Percentiles rank a stretch among this genome's conserved stretches.
Evolutionary conservation across 2,888 invertebrate species (phyloP).

Genomic region (Thera obeliscata): DNA sequence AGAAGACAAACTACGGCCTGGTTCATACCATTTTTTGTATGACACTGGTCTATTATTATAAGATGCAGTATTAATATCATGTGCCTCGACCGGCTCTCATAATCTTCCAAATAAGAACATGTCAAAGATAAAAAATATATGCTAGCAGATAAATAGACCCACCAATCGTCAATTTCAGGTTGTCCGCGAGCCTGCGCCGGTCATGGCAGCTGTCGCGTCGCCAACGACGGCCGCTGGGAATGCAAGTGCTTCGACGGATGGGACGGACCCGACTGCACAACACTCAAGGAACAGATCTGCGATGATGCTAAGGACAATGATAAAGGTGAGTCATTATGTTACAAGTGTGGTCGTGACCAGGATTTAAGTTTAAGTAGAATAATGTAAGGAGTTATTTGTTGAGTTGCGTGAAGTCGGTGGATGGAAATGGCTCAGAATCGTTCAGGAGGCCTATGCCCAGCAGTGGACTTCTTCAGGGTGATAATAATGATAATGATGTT

Average conservation of each 20-base stretch:
- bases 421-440: too few relatives aligned
- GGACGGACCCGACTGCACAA: constrained; percentile 97
- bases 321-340: constrained; percentile 88
- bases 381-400: not conserved
- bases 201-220: constrained; percentile 96
- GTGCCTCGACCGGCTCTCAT: too few relatives aligned
- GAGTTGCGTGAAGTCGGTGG: too few relatives aligned
- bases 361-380: not conserved
- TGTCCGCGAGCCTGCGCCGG: constrained; percentile 95
- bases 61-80: too few relatives aligned
- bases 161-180: constrained; percentile 51
- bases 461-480: too few relatives aligned
- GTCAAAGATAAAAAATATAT: not conserved
- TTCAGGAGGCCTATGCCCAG: too few relatives aligned
- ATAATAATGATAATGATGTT: too few relatives aligned
- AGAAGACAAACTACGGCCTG: too few relatives aligned
- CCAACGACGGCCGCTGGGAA: constrained; percentile 93
- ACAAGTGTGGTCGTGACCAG: not conserved
- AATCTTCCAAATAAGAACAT: not conserved
- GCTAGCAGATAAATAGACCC: not conserved
- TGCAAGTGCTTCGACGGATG: constrained; percentile 98
- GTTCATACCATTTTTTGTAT: too few relatives aligned
- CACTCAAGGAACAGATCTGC: constrained; percentile 96
- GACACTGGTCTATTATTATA: too few relatives aligned
- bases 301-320: constrained; percentile 98